Percentiles rank a stretch among this genome's conserved stretches.
phyloP scores from a whole-genome alignment of 2,797 vertebrate genomes.

The Sebastes taczanowskii region DNA sequence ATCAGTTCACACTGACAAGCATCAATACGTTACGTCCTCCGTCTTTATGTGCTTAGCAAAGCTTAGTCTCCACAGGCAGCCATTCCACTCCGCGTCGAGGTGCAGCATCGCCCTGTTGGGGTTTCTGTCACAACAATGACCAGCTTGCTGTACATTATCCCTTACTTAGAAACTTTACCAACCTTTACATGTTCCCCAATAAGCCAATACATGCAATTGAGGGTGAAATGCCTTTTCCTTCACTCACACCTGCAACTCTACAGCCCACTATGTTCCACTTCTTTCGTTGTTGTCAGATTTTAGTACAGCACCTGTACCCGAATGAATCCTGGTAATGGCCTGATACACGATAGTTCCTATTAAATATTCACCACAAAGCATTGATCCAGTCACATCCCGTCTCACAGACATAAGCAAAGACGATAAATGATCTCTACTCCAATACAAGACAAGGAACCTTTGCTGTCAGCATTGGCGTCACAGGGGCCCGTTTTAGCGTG shows the following conservation, averaged over 20 bases:
- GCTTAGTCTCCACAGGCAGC: not conserved
- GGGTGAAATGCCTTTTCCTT: not conserved
- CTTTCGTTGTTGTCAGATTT: not conserved
- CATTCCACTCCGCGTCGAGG: not conserved
- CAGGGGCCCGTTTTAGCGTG: slow-evolving; percentile 60
- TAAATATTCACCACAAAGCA: slow-evolving; percentile 56
- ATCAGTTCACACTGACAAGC: not conserved
- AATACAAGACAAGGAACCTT: slow-evolving; percentile 27
- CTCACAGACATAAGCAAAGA: slow-evolving; percentile 22
- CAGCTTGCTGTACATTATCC: not conserved
- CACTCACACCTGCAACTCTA: not conserved
- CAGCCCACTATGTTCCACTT: not conserved
- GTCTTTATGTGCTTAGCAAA: not conserved
- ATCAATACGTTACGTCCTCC: no score
- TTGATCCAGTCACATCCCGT: slow-evolving; percentile 26
- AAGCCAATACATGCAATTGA: not conserved
- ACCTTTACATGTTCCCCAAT: not conserved
- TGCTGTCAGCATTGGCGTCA: slow-evolving; percentile 41
- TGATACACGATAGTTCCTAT: slow-evolving; percentile 33
- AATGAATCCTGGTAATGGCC: not conserved
- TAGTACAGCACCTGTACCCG: not conserved
- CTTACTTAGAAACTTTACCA: not conserved
- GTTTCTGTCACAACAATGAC: no score
- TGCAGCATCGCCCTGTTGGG: not conserved
- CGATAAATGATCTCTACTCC: slow-evolving; percentile 31